Evolutionary conservation across 1,140 invertebrate species (phyloP).

Genomic region (Calosoma granatense): DNA sequence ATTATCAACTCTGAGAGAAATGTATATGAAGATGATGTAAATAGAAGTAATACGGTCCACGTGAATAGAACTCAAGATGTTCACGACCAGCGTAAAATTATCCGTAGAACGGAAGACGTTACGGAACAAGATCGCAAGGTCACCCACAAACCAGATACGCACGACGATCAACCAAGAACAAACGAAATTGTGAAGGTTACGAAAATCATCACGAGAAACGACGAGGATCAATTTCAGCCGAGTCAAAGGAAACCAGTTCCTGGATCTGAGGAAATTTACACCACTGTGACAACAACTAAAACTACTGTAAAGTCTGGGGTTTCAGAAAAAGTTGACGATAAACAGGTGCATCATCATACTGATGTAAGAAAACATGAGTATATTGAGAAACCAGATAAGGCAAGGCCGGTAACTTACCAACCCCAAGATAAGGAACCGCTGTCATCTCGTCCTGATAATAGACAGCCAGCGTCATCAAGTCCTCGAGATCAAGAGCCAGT

Average conservation of each 20-base stretch:
- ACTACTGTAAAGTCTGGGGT: not conserved
- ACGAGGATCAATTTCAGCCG: not conserved
- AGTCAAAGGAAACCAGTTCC: not conserved
- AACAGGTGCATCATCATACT: not conserved
- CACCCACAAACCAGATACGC: not conserved
- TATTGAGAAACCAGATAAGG: not conserved
- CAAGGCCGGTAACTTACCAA: no score
- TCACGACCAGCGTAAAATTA: not conserved
- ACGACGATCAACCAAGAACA: not conserved
- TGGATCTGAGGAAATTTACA: not conserved
- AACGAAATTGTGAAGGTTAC: conserved; percentile 1
- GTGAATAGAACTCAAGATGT: not conserved
- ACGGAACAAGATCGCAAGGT: not conserved
- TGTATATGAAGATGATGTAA: no score
- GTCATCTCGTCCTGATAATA: no score
- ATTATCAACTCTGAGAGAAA: not conserved
- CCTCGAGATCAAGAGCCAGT: no score
- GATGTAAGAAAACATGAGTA: not conserved
- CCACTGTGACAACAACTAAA: not conserved
- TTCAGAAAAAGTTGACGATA: not conserved
- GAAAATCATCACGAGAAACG: not conserved
- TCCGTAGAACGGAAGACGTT: not conserved
- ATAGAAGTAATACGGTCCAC: not conserved
- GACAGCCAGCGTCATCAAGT: no score
- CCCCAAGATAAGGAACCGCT: no score